phyloP scores from a whole-genome alignment of 2,888 invertebrate species.

The Itoplectis maculator region DNA sequence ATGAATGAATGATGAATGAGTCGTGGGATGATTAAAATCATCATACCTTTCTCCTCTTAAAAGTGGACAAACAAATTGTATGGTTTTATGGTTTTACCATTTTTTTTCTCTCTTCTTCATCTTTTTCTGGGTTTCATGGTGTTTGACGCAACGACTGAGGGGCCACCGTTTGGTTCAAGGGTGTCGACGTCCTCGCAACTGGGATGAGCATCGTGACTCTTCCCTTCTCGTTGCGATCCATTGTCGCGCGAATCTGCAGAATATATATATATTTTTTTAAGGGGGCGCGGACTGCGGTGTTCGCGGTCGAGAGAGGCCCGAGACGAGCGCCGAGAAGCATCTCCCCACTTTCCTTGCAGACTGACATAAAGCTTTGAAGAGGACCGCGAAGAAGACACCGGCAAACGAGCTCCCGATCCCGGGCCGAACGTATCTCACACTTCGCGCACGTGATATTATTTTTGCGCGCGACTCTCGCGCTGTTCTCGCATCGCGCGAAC shows the following conservation, averaged over 20 bases:
- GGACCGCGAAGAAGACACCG: conserved; percentile 60
- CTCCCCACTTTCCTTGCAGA: conserved; percentile 55
- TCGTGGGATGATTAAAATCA: too few species aligned
- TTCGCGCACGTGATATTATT: conserved; percentile 10
- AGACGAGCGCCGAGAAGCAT: conserved; percentile 77
- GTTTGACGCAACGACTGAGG: conserved; percentile 46
- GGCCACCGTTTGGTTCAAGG: conserved; percentile 54
- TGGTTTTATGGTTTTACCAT: conserved; percentile 17
- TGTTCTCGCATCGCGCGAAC: conserved; percentile 15
- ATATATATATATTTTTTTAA: conserved; percentile 42
- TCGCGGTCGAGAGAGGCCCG: conserved; percentile 69
- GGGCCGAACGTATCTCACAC: too few species aligned
- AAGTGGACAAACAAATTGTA: conserved; percentile 12
- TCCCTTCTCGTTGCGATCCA: conserved; percentile 33
- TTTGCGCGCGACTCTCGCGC: not conserved
- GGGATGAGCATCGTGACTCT: not conserved
- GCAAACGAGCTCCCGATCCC: too few species aligned
- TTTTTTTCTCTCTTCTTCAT: too few species aligned
- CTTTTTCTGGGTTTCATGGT: too few species aligned
- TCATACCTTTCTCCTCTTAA: conserved; percentile 32
- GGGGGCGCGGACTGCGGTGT: conserved; percentile 14
- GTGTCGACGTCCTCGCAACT: conserved; percentile 41
- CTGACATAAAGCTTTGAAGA: conserved; percentile 51
- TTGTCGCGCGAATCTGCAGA: conserved; percentile 27
- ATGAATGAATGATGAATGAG: too few species aligned